These are phyloP conservation scores for Schizopygopsis pylzovi DNA, from an alignment of 2,797 vertebrate genomes.

Conservation along the genomic window DNA sequence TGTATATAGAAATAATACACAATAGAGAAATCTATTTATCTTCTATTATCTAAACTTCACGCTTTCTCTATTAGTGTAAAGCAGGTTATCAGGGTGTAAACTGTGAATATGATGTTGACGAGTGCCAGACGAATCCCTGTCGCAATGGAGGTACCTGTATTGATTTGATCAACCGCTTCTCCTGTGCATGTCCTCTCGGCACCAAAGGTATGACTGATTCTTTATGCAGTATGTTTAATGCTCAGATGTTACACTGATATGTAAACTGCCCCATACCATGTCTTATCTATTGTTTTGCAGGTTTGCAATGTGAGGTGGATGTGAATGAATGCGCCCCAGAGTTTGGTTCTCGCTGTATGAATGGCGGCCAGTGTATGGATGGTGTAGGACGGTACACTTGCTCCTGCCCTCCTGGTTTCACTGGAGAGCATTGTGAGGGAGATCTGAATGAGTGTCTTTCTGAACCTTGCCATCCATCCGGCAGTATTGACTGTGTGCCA, in stretches of 20 bases:
- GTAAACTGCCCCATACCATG: neutral
- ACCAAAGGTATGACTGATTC: constrained; percentile 81
- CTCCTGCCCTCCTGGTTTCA: constrained; percentile 85
- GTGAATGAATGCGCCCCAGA: constrained; percentile 80
- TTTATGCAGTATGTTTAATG: neutral
- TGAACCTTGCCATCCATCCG: constrained; percentile 81
- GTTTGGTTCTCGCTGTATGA: constrained; percentile 73
- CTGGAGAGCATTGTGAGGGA: constrained; percentile 90
- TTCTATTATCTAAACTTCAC: constrained; percentile 10
- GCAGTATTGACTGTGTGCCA: constrained; percentile 90
- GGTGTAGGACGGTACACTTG: constrained; percentile 88
- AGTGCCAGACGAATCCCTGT: constrained; percentile 91
- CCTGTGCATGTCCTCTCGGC: constrained; percentile 89
- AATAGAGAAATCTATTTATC: neutral
- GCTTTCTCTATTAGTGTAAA: constrained; percentile 80
- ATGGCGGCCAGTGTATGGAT: constrained; percentile 85
- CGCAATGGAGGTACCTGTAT: constrained; percentile 89
- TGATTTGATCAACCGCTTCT: constrained; percentile 90
- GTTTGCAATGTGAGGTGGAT: constrained; percentile 78
- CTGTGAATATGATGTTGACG: constrained; percentile 92
- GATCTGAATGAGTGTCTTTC: constrained; percentile 92
- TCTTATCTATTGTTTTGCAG: constrained; percentile 59
- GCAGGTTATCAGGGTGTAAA: constrained; percentile 92
- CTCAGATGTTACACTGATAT: neutral
- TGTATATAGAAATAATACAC: neutral